Evolutionary conservation across 2,113 vertebrate species (phyloP).

Genomic region (Anhinga rufa): DNA sequence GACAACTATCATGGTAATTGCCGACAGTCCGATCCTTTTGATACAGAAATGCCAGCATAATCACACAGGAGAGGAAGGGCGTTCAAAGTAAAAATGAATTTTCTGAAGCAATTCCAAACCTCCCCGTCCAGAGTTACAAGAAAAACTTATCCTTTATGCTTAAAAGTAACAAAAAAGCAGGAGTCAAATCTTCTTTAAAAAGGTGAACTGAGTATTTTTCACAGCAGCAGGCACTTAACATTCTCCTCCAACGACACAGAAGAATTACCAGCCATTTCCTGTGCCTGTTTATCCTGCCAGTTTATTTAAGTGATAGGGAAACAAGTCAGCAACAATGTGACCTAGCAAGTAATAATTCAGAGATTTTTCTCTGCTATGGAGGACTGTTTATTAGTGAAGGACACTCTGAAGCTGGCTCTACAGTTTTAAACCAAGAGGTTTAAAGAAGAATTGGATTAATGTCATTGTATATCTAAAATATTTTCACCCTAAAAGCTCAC

Average conservation of each 20-base stretch:
- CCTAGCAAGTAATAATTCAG: background rate
- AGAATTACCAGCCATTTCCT: background rate
- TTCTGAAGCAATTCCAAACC: constrained; percentile 12
- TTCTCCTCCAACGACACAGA: background rate
- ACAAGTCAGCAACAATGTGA: background rate
- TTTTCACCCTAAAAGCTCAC: background rate
- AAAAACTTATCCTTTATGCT: background rate
- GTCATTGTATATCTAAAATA: accelerated
- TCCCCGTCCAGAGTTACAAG: background rate
- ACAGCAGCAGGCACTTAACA: background rate
- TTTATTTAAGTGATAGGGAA: constrained; percentile 5
- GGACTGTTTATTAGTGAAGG: background rate
- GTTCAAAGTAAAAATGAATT: background rate
- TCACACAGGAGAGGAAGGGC: background rate
- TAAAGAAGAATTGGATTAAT: background rate
- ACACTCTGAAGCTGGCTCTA: background rate
- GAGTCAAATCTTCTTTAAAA: background rate
- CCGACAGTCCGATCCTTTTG: background rate
- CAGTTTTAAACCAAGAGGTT: background rate
- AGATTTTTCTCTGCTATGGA: background rate
- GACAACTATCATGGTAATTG: background rate
- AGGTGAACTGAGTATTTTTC: background rate
- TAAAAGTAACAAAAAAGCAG: background rate
- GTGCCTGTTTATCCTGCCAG: background rate
- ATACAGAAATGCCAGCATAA: background rate